Evolutionary conservation across 2,113 vertebrate species (phyloP).

Genomic region (Cygnus atratus): DNA sequence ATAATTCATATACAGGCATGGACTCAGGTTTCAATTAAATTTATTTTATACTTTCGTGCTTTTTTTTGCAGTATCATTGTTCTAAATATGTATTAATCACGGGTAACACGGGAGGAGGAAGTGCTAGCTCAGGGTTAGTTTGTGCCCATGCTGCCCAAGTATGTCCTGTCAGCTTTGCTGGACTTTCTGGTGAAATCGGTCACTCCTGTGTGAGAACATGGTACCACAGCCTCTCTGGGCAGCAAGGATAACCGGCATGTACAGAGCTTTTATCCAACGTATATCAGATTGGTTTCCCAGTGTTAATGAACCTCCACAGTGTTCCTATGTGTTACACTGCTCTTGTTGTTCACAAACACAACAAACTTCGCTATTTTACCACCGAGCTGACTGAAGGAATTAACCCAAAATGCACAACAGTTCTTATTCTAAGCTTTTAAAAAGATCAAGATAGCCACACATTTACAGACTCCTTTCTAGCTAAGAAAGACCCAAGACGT

Average conservation of each 20-base stretch:
- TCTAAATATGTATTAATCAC: background rate
- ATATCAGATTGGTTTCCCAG: background rate
- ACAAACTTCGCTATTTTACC: background rate
- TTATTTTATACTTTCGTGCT: background rate
- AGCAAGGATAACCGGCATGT: background rate
- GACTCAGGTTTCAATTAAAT: background rate
- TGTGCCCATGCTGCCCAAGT: background rate
- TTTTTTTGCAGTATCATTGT: background rate
- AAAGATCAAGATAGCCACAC: background rate
- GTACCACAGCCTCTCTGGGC: background rate
- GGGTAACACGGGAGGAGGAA: background rate
- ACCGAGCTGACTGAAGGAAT: background rate
- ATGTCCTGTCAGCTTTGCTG: background rate
- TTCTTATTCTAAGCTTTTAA: background rate
- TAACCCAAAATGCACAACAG: background rate
- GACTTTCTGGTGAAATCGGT: background rate
- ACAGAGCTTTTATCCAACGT: constrained; percentile 2
- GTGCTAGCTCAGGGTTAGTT: background rate
- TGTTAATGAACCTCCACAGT: background rate
- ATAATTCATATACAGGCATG: background rate
- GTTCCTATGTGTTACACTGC: background rate
- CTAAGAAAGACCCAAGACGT: background rate
- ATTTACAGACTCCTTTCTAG: background rate
- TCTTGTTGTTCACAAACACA: background rate
- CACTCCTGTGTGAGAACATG: background rate